Base-by-base conservation (phyloP, 2,888 invertebrate species). In the Drosophila merina region DNA sequence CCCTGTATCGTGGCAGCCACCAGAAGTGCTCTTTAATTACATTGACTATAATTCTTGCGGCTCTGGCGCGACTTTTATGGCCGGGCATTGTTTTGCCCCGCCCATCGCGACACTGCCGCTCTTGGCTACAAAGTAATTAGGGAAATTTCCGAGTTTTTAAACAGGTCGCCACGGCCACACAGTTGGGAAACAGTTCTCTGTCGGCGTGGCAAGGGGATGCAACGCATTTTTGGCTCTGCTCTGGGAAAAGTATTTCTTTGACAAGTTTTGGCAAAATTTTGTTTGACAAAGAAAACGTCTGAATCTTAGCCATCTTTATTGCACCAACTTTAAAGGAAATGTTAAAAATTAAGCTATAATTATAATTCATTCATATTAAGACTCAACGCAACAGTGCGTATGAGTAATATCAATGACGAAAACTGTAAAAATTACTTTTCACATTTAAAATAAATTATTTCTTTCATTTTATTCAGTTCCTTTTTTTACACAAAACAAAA, bases 11-110 rank as follows among this genome's bases (percentile, higher is more conserved):
- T 70, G 80, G 71, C 76, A 72, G 64, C 60, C 68, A 59, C 62
- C 75, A 84, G 88, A 77, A 88, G 88, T 86, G 84, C 88, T 81
- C 88, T 88, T 86, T 88, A 88, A 88, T 88, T 88, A 89, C 89
- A 86, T 79, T 84, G 79, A 79, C 87, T 84, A 86, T 87, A 87
- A 88, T 85, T 89, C 88, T 87, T 88, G 86, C 72, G 86, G 86
- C 86, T 83, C 73, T 68, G 86, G 83, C 76, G 79, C 77, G 84
- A 88, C 84, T 84, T 84, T 88, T 83, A 83, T 88, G 77, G 75
- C 79, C 86, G 60, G 74, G 66, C 74, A 57, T 70, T 56, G 54
- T 55, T 68, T 58, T 47, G 60, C 49, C 47, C 57, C 47, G 31
- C 33, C 47, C 56, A 28, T 51, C 25, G 50, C 45, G 56, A 57